Conservation (phyloP, 2,113 vertebrate genomes). For the Oreocharis arfaki region DNA sequence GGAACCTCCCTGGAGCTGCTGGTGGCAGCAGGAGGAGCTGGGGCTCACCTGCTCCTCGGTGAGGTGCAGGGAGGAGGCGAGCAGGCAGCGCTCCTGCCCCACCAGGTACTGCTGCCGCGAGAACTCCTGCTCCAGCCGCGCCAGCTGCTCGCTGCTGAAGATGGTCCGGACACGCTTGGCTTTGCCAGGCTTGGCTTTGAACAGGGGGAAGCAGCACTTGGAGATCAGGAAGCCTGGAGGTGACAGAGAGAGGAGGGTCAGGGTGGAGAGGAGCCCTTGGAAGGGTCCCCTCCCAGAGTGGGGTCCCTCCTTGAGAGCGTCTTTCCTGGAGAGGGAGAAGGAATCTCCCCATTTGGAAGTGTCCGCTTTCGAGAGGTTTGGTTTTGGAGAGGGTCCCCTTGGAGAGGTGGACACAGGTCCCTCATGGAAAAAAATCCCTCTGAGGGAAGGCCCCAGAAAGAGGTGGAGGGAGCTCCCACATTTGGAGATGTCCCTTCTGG, state of each 20-base stretch:
- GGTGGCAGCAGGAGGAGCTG: neutral
- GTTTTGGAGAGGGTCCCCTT: neutral
- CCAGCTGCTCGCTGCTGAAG: slow-evolving; percentile 83
- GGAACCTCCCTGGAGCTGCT: neutral
- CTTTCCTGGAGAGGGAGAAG: neutral
- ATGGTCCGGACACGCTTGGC: slow-evolving; percentile 81
- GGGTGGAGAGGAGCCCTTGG: neutral
- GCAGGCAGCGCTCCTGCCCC: slow-evolving; percentile 78
- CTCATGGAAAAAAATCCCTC: neutral
- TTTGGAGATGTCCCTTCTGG: too few relatives aligned
- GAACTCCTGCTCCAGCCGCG: slow-evolving; percentile 84
- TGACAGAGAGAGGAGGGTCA: neutral
- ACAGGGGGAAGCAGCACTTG: slow-evolving; percentile 61
- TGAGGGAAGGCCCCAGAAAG: rapidly evolving
- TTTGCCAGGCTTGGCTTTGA: slow-evolving; percentile 73
- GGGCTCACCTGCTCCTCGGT: slow-evolving; percentile 78
- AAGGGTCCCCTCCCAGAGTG: neutral
- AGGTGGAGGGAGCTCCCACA: neutral
- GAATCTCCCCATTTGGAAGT: neutral
- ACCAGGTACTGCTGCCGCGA: slow-evolving; percentile 84
- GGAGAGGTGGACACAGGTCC: neutral
- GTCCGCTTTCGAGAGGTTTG: neutral
- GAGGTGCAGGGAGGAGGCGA: slow-evolving; percentile 77
- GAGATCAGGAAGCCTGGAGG: slow-evolving; percentile 64
- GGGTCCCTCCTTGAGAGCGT: neutral